phyloP scores from a whole-genome alignment of 2,113 vertebrate species.

The zebrafish (Danio rerio) region DNA sequence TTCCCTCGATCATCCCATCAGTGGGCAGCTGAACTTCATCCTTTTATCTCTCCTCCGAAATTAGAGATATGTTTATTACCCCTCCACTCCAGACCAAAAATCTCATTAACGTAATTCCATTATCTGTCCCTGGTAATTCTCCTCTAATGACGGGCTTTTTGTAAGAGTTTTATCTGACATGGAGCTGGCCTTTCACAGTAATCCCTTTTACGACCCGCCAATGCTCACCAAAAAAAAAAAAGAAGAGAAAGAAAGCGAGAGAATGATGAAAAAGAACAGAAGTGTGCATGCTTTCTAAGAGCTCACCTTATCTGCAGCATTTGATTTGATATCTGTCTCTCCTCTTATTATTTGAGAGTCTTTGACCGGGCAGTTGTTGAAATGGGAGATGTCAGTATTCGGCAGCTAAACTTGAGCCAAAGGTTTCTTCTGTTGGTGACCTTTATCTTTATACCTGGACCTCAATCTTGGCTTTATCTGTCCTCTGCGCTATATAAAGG shows the following conservation, averaged over 20 bases:
- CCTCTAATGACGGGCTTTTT: constrained; percentile 51
- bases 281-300: neutral
- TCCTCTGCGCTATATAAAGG: neutral
- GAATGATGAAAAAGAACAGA: constrained; percentile 34
- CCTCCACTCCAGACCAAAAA: constrained; percentile 45
- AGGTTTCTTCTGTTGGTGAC: neutral
- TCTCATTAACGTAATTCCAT: constrained; percentile 50
- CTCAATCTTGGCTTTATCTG: constrained; percentile 12
- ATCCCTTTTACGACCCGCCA: constrained; percentile 34
- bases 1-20: constrained; percentile 4
- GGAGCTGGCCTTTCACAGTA: constrained; percentile 25
- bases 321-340: constrained; percentile 6
- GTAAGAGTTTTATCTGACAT: constrained; percentile 56
- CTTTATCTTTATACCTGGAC: neutral
- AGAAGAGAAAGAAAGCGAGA: neutral
- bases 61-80: constrained; percentile 39
- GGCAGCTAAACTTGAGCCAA: neutral
- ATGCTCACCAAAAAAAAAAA: constrained; percentile 13
- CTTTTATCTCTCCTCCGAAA: constrained; percentile 22
- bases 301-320: neutral
- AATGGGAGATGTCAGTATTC: constrained; percentile 10
- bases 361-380: constrained; percentile 31
- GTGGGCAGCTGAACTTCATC: neutral
- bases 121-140: constrained; percentile 51
- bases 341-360: neutral